Conservation (phyloP, 2,888 invertebrate genomes). For the Caenorhabditis sinica region DNA sequence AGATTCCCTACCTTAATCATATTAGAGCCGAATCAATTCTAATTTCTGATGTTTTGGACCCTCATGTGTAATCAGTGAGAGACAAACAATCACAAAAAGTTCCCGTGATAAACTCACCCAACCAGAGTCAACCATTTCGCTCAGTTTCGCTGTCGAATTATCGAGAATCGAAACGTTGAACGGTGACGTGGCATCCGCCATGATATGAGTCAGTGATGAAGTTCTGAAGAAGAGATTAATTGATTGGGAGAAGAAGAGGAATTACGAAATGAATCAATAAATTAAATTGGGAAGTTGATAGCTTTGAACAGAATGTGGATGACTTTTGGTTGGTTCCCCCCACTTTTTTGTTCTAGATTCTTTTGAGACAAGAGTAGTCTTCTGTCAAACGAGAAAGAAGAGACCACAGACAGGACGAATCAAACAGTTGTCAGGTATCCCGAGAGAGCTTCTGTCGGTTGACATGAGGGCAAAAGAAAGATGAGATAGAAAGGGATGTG, state of each 20-base stretch:
- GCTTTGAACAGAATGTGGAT: constrained; percentile 25
- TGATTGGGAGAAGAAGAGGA: not conserved
- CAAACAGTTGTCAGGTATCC: constrained; percentile 41
- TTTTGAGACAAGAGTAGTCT: constrained; percentile 27
- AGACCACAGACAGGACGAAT: constrained; percentile 26
- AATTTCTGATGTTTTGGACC: not conserved
- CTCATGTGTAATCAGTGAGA: not conserved
- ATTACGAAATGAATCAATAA: constrained; percentile 6
- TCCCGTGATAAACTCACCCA: constrained; percentile 39
- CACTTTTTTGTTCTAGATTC: constrained; percentile 29
- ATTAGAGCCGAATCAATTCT: not conserved
- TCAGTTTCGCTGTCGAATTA: constrained; percentile 53
- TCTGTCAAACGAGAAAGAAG: not conserved
- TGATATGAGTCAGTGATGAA: constrained; percentile 53
- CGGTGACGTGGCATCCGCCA: constrained; percentile 44
- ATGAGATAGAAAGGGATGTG: constrained; percentile 5
- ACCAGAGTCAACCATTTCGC: constrained; percentile 55
- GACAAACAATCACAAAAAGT: not conserved
- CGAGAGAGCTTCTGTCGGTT: not conserved
- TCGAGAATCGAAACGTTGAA: constrained; percentile 48
- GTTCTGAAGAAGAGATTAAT: constrained; percentile 18
- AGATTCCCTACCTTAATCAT: not conserved
- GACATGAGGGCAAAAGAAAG: constrained; percentile 38
- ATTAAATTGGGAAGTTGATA: constrained; percentile 5
- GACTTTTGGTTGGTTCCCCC: constrained; percentile 37